Evolutionary conservation across 2,888 invertebrate species (phyloP), one percentile per base, ranked within the genome.

Genomic region (Hedya salicella): DNA sequence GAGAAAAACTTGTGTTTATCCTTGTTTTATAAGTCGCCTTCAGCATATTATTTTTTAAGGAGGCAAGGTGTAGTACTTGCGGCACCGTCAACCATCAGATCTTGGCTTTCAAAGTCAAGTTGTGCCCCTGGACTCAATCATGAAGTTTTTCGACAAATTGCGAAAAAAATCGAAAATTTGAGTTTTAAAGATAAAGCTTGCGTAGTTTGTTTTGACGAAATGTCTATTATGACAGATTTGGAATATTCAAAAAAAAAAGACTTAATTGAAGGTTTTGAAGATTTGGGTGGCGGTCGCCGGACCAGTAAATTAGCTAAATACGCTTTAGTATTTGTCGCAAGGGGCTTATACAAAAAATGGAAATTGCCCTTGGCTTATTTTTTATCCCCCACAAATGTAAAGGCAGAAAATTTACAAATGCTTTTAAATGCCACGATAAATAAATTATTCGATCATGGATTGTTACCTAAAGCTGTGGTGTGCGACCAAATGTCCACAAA

Each of bases 1-100:
- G 72, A 69, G 62, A 72, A 52, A 36, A 56, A 25, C 4, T 62
- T 69, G 39, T 70, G 69, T 17, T n/a, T 72, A 50, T 65, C 71
- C 1, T 25, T 71, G 70, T 48, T n/a, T 21, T 48, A 48, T 49
- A 71, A 72, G 57, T 71, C 69, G 14, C 67, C 69, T 3, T 25
- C 68, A 3, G 57, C 68, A 1, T 72, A 69, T 56, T 48, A 57
- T 42, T 69, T 62, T 68, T 30, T 71, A 32, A 21, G 32, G 9
- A 21, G 56, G 32, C 62, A 61, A 65, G 72, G 70, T 16, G 40
- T 70, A n/a, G 57, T 62, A 3, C 46, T 72, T 3, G 69, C 72
- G 9, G 60, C 70, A 21, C 69, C 68, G 19, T 62, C 68, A 9
- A 70, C 71, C 2, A 39, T 53, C n/a, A 17, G 39, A n/a, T 36